Evolutionary conservation across 2,888 invertebrate species (phyloP).

Genomic region (Tachystola acroxantha): DNA sequence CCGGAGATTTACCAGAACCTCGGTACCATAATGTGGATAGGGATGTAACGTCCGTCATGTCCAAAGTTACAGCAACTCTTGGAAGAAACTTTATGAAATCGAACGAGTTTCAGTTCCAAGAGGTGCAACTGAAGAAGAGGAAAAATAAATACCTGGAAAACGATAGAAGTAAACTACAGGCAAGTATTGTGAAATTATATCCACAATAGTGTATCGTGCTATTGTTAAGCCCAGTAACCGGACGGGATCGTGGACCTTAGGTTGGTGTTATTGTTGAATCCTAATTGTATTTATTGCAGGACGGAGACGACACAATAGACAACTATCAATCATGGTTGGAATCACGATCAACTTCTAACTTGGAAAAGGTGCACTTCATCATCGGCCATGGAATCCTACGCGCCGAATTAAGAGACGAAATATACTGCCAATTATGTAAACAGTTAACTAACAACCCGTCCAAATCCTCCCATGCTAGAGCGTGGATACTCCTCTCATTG

Average conservation of each 20-base stretch:
- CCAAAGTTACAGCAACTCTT: constrained; percentile 97
- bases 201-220: too few species aligned
- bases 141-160: constrained; percentile 99
- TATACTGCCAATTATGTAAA: constrained; percentile 99
- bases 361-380: constrained; percentile 99
- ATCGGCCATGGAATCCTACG: constrained; percentile 98
- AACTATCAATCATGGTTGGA: constrained; percentile 98
- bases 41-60: constrained; percentile 99
- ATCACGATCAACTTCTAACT: constrained; percentile 96
- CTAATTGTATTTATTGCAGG: constrained; percentile 82
- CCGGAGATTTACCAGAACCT: constrained; percentile 97
- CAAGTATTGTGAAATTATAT: constrained; percentile 29
- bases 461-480: constrained; percentile 98
- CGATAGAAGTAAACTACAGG: constrained; percentile 89
- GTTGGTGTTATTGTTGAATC: too few species aligned
- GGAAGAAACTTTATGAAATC: constrained; percentile 97
- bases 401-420: constrained; percentile 97
- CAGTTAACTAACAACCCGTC: constrained; percentile 98
- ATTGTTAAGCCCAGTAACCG: too few species aligned
- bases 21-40: constrained; percentile 96
- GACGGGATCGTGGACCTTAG: too few species aligned
- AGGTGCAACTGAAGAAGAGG: constrained; percentile 96
- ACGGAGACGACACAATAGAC: constrained; percentile 96
- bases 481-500: constrained; percentile 98
- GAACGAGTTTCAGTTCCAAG: constrained; percentile 97